Percentiles rank a stretch among this genome's conserved stretches.
Evolutionary conservation across 2,888 invertebrate genomes (phyloP).

Genomic region (Mechanitis messenoides): DNA sequence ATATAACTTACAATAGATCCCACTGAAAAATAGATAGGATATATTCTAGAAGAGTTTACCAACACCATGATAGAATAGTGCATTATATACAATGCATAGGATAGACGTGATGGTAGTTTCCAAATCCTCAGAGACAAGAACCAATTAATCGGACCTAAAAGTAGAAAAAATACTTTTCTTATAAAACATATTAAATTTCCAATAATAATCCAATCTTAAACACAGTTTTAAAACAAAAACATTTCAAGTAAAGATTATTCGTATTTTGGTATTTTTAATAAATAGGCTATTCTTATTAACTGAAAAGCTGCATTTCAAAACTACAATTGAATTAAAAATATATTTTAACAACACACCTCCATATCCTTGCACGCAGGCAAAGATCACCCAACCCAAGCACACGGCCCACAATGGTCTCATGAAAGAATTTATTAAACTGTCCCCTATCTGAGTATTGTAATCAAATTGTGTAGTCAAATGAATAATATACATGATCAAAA

Average conservation of each 20-base stretch:
- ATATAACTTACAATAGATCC: neutral
- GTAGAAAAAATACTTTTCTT: neutral
- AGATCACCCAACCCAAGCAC: slow-evolving; percentile 49
- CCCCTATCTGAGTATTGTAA: slow-evolving; percentile 30
- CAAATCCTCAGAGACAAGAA: slow-evolving; percentile 60
- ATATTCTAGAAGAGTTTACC: neutral
- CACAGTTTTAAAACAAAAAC: neutral
- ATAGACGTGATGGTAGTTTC: slow-evolving; percentile 59
- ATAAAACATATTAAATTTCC: too few relatives aligned
- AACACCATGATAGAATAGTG: slow-evolving; percentile 44
- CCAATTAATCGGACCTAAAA: slow-evolving; percentile 61
- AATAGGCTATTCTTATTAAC: neutral
- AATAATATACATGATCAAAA: neutral
- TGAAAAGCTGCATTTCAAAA: too few relatives aligned
- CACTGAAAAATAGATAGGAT: neutral
- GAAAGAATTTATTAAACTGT: slow-evolving; percentile 39
- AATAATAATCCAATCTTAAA: too few relatives aligned
- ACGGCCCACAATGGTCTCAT: slow-evolving; percentile 48
- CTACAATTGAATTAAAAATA: neutral
- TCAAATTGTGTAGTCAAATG: slow-evolving; percentile 11
- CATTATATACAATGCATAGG: slow-evolving; percentile 67
- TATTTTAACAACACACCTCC: slow-evolving; percentile 43
- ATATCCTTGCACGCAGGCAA: slow-evolving; percentile 54
- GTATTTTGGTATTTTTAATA: too few relatives aligned
- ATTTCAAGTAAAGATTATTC: neutral